Base-by-base conservation (phyloP, 2,888 invertebrate species). In the Taphrorychus bicolor region DNA sequence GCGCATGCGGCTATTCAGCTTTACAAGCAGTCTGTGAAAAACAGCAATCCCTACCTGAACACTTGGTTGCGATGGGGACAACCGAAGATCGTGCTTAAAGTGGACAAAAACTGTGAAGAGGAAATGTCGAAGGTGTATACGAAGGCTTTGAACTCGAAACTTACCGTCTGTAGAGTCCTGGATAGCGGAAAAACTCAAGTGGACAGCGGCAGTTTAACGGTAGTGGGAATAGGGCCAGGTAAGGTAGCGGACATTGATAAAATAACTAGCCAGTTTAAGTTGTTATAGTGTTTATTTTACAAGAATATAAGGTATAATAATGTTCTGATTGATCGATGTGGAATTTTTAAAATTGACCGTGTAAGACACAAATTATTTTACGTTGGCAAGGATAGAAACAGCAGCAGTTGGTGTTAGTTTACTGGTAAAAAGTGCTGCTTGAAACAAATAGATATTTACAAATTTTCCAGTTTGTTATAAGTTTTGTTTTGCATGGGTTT, bases 131-230 rank as follows among this genome's bases (percentile, higher is more conserved):
- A 80, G 23, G 74, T 92, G 48, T 83, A 85, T 22, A 73, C 80
- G 40, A 77, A 81, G 67, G 91, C 91, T 0, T 77, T 79, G 48
- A 74, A 82, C 3, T 71, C 80, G 1, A 85, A 86, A 32, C 75
- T 91, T 16, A 82, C 84, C 14, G 82, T 84, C 19, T 86, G 85
- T 52, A 73, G 90, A 14, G 86, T 91, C n/a, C 82, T 82, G 70
- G 92, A 93, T 83, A 91, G 91, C 16, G 93, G 93, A 0, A 85
- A 84, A 74, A 93, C 92, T 11, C 89, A 93, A 81, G 82, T 93
- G 41, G 83, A 84, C 18, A 79, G 85, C 54, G 91, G 91, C 1
- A 89, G 91, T 11, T 83, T 85, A 24, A 91, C 93, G 5, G 90
- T 89, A 7, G 77, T 92, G 53, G 92, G 91, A n/a, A 85, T 93